Evolutionary conservation across 2,113 vertebrate genomes (phyloP), one percentile per base, ranked within the genome.

Genomic region (Pachycephala philippinensis): DNA sequence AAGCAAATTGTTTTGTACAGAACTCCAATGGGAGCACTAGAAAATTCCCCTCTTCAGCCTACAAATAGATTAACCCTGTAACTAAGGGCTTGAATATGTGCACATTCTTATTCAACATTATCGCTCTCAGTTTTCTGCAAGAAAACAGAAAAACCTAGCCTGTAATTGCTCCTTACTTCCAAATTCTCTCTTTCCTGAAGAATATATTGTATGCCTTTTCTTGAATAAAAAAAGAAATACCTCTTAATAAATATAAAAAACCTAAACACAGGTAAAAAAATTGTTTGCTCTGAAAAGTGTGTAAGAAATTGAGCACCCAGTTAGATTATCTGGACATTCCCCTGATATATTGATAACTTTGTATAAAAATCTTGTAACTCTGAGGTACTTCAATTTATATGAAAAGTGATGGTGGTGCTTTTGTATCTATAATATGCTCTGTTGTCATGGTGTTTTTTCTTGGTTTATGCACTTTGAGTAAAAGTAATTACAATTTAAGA

Each of bases 1-100:
- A 96, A 97, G 82, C 77, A 97, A 97, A 98, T 97, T 87, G 6
- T 95, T 97, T 96, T 91, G 77, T 93, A 94, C 92, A 97, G 96
- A 96, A 86, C 82, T 97, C 94, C 86, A 96, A 91, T 71, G 93
- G 96, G 95, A 96, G 14, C 56, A 93, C 92, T 96, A 96, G 88
- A 97, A 89, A 95, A 93, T 37, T 88, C 44, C 68, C 72, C 39
- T 94, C 76, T 96, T 95, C 81, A 90, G 88, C 79, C 79, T 96
- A 88, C 92, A 98, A 96, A 96, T 96, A 96, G 84, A 94, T 95
- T 94, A 97, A 97, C 96, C 92, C 91, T 89, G 87, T 77, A 92
- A 85, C 85, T 80, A 90, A 95, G 87, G 92, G 40, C 75, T 37
- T 47, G 79, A 91, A 95, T 89, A 69, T 88, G 52, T 78, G 53